Evolutionary conservation across 2,113 vertebrate species (phyloP).

Genomic region (Neogale vison): DNA sequence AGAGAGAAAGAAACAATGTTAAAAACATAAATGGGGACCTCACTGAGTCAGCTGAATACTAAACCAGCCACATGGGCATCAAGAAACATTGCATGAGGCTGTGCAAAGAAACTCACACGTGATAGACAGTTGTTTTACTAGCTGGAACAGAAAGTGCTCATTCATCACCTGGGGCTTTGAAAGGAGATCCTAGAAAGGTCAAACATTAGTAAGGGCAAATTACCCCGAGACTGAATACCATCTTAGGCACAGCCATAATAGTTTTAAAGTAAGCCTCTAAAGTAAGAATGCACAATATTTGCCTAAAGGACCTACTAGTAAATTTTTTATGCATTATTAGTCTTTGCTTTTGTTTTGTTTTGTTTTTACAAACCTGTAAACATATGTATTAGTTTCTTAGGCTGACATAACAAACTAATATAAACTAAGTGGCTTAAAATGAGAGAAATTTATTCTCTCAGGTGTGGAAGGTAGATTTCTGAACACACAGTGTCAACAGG

Average conservation of each 20-base stretch:
- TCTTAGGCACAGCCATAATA: not conserved
- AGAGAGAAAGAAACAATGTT: not conserved
- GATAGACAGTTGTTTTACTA: not conserved
- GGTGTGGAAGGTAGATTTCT: not conserved
- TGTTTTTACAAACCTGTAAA: not conserved
- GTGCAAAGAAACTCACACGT: not conserved
- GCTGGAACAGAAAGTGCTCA: not conserved
- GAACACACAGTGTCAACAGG: not conserved
- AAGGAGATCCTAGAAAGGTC: not conserved
- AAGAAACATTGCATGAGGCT: not conserved
- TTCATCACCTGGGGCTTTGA: not conserved
- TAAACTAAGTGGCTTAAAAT: not conserved
- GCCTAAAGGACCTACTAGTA: not conserved
- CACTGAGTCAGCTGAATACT: not conserved
- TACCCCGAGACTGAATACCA: not conserved
- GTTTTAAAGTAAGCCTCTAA: not conserved
- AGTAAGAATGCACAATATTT: not conserved
- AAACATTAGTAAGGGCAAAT: not conserved
- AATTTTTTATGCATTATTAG: not conserved
- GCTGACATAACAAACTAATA: not conserved
- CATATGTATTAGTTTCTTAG: not conserved
- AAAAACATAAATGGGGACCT: not conserved
- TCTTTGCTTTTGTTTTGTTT: not conserved
- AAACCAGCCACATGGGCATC: not conserved
- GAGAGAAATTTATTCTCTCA: not conserved